Evolutionary conservation across 2,113 vertebrate genomes (phyloP), one percentile per base, ranked within the genome.

Genomic region (Murina feae): DNA sequence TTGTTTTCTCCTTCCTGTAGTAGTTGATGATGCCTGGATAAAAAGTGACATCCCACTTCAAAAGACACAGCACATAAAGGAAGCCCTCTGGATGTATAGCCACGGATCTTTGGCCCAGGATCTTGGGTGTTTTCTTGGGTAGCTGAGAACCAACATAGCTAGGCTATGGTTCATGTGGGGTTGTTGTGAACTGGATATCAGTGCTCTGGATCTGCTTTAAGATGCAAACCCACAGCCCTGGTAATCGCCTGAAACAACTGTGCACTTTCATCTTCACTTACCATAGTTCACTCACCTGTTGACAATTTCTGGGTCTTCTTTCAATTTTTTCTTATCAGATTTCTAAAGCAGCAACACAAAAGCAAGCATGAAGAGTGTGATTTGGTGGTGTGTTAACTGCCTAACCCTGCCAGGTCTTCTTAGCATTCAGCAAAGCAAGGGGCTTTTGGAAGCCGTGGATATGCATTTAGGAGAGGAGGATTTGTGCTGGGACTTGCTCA

Each of bases 221-320:
- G 12, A 71, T 47, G 9, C n/a, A 75, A 28, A 23, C n/a, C 32
- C 12, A 49, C 20, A 44, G 32, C 76, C 20, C 71, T 78, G 44
- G 49, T 17, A 78, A 87, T 95, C 93, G 30, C 51, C 53, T 21
- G 7, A 84, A 75, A 78, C 14, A 81, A 92, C 14, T 39, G 3
- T 90, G 76, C 63, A 55, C 92, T 95, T 96, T 63, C 66, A 44
- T 74, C 85, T 65, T 68, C 82, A 25, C 14, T 17, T 44, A 76
- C 12, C 65, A 39, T 53, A 20, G 25, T 81, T 91, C 78, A 49
- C 55, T 86, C 16, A 14, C 91, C 53, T 90, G 42, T 87, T 66
- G 79, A 88, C 44, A 75, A 87, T 76, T 89, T 95, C 71, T 95
- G 2, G 63, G 10, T 71, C 51, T 88, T 75, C 23, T 93, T 72